A percentile compares a stretch with the other conserved stretches of the same genome.
These are phyloP conservation scores for Hirtodrosophila trivittata DNA, from an alignment of 2,888 invertebrate genomes.

Conservation along the genomic window DNA sequence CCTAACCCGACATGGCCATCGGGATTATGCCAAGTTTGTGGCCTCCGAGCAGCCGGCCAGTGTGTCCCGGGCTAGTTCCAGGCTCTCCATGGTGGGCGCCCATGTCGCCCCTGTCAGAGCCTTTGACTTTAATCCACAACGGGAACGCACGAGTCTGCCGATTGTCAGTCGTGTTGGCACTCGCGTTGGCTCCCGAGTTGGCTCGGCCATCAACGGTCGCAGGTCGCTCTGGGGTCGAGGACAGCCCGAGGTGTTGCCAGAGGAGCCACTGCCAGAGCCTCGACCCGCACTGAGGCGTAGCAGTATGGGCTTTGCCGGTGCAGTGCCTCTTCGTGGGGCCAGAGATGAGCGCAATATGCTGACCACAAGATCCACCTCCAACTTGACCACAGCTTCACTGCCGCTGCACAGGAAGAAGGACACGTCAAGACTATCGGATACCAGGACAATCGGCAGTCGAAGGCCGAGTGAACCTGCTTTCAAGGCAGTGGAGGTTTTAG, in stretches of 20 bases:
- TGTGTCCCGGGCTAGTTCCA: conserved; percentile 64
- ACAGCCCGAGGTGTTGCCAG: conserved; percentile 43
- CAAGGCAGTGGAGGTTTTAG: not conserved
- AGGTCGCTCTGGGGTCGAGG: conserved; percentile 52
- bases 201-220: conserved; percentile 19
- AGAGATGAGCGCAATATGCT: conserved; percentile 6
- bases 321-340: conserved; percentile 2
- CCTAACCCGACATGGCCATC: conserved; percentile 49
- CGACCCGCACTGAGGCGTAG: conserved; percentile 30
- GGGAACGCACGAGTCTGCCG: conserved; percentile 64
- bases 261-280: conserved; percentile 39
- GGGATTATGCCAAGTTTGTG: conserved; percentile 71
- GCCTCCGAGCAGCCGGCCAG: conserved; percentile 61
- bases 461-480: conserved; percentile 13
- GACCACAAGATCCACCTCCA: conserved; percentile 34
- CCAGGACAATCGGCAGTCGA: not conserved
- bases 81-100: conserved; percentile 56
- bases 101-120: conserved; percentile 39
- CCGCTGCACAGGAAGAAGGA: conserved; percentile 1
- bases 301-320: conserved; percentile 19
- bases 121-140: conserved; percentile 76
- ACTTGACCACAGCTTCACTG: conserved; percentile 13
- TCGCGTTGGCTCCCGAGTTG: conserved; percentile 31
- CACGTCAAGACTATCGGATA: conserved; percentile 2
- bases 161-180: conserved; percentile 26